Base-by-base conservation (phyloP, 2,888 invertebrate species). In the Agonum fuliginosum region DNA sequence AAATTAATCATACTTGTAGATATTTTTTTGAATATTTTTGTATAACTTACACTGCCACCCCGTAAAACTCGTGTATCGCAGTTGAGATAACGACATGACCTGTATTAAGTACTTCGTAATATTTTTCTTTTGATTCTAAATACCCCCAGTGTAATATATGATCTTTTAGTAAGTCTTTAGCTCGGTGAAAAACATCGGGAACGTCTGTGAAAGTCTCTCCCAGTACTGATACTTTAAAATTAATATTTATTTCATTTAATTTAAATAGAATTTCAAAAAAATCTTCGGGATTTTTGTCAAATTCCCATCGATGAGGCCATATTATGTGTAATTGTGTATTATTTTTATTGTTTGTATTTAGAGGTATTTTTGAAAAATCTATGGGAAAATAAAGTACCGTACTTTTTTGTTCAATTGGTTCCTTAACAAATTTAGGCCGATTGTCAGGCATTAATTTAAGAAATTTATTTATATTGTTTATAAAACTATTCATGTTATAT, bases 261-360 rank as follows among this genome's bases (percentile, higher is more conserved):
- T 86, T 86, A 78, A 87, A 83, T 3, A 91, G 81, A 0, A 89
- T 88, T 34, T 89, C 85, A 78, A 93, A 91, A 81, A 94, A 89
- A 12, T 89, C 84, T 51, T 91, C 90, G 0, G 94, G 94, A 83
- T 91, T 91, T 86, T 93, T 94, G 83, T 94, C 94, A 84, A 93
- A 93, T 84, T 94, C 94, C 93, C 94, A 94, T 82, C 94, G 87
- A 85, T 94, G 94, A 0, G 93, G 92, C 94, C 94, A 94, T 3
- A 93, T 89, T 75, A 94, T 89, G 82, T 91, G 91, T 51, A 93
- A 81, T 69, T n/a, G n/a, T n/a, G 81, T 72, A 24, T 79, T 70
- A n/a, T 51, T 48, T 0, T 79, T 54, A 37, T 62, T 78, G 78
- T 78, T 78, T n/a, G 5, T 10, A 19, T 24, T 69, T 12, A 77